Evolutionary conservation across 2,797 vertebrate genomes (phyloP), one percentile per base, ranked within the genome.

Genomic region (Hippocampus kuda): DNA sequence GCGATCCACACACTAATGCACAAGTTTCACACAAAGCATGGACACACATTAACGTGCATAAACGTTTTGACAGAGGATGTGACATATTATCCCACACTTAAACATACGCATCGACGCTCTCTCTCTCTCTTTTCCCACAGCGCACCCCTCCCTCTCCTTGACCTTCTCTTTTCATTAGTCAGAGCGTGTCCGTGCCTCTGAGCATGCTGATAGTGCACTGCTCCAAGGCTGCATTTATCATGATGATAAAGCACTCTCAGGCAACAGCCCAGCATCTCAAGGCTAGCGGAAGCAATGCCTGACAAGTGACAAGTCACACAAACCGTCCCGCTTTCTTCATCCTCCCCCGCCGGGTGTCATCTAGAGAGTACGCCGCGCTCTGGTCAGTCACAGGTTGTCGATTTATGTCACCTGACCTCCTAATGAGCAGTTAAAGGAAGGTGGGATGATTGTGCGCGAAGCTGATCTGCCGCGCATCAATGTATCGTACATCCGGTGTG

Each of bases 81-180:
- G 85, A 84, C 87, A 84, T 73, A 70, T 71, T 75, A 77, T 84
- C 77, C 77, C 42, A 20, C 56, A 75, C 77, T 81, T 83, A 78
- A 70, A 85, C 79, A 75, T 80, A 72, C 81, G 83, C 81, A 76
- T 86, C 80, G 83, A 73, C 80, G 70, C 84, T 83, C 69, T 38
- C 71, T 38, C 71, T 59, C 77, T 72, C 70, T 69, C 69, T 68
- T 38, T 30, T 69, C 77, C 70, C 53, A 13, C 56, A 2, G 38
- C 24, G 69, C 13, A 65, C 82, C 77, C 82, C 82, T 84, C 84
- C 79, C 74, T 87, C 85, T 80, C 85, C 85, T 87, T 88, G 86
- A 87, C 86, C 86, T 89, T 87, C 87, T 89, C 87, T 86, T 88
- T 88, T 88, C 85, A 88, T 89, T 88, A 89, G 87, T 89, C 88